Base-by-base conservation (phyloP, 53 echinoderm and acorn worm species). In the Actinopyga echinites region DNA sequence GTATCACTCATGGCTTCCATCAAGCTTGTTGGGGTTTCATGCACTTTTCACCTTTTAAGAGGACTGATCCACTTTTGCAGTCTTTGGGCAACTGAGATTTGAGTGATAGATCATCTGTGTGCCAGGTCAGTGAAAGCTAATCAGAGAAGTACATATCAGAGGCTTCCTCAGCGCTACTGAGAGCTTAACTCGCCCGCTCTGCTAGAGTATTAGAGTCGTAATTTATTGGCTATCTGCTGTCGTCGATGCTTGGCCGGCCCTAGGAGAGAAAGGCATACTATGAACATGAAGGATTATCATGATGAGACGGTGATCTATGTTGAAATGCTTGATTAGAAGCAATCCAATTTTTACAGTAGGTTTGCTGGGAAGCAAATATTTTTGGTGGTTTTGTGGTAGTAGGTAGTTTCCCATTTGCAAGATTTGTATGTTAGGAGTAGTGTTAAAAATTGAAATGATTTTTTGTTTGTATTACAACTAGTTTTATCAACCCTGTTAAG, bases 41-140 rank as follows among this genome's bases (percentile, higher is more conserved):
- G 49, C 49, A 49, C 49, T 49, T 49, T 49, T 17, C 49, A 49
- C 49, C 17, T 49, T 49, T 49, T 49, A 49, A 49, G 49, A 15
- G 49, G 49, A 13, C 2, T 49, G 49, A 49, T 49, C 49, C 49
- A 49, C 49, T 49, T 49, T 49, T 49, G 49, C 17, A 49, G 49
- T 15, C 49, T 0, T 17, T 49, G 49, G 15, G 0, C 17, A 17
- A 17, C 49, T 49, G 49, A 49, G 49, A 49, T 49, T 49, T 49
- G 49, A 49, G 49, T 49, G 49, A 49, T 49, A 49, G 13, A 15
- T 49, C 49, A 49, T 49, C 17, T 15, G 49, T 17, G 13, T 65
- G 65, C 65, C 42, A 71, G 71, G 71, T 71, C 71, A 71, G 71
- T 71, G n/a, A 42, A 71, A 71, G 40, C 71, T 49, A 71, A 71